Evolutionary conservation across 2,797 vertebrate genomes (phyloP), one percentile per base, ranked within the genome.

Genomic region (Spondyliosoma cantharus): DNA sequence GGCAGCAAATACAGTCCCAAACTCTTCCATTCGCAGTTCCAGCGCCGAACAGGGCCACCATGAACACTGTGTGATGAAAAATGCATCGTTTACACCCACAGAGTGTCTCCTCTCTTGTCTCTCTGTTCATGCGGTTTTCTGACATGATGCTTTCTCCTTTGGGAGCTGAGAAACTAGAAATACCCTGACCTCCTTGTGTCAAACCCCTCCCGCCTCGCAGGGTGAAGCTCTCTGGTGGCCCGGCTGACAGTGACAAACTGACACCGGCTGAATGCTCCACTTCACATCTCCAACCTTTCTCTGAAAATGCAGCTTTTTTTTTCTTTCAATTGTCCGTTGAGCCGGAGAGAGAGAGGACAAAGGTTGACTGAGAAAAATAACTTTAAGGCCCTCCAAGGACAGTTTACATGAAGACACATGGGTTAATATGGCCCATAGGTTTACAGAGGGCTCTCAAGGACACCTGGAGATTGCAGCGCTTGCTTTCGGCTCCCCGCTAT

Each of bases 221-320:
- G 74, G 59, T 2, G 65, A 53, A n/a, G 65, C 66, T 83, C 88
- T 83, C 84, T 62, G 72, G 85, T 85, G 89, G 75, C 87, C 69
- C 14, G 3, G 71, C 86, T 89, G 92, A 92, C 87, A 90, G 89
- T 86, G 89, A 92, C 89, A 91, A 88, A 91, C 90, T 92, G 89
- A 91, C 86, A 91, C 81, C 68, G 84, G 85, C 80, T 86, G 81
- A 91, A 90, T 83, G 86, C 87, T 75, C 76, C 80, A 71, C 81
- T 88, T 91, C 85, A 87, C 87, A 75, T 80, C 71, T 80, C 50
- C 58, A 75, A 86, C 81, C 48, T 80, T 73, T 76, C 29, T 68
- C 65, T 73, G 19, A 77, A 72, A 81, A 77, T 57, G 53, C 37
- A 37, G 49, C 32, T 56, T 13, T 68, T 62, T 50, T 32, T 49